Evolutionary conservation across 2,888 invertebrate genomes (phyloP), one percentile per base, ranked within the genome.

Genomic region (Incurvaria masculella): DNA sequence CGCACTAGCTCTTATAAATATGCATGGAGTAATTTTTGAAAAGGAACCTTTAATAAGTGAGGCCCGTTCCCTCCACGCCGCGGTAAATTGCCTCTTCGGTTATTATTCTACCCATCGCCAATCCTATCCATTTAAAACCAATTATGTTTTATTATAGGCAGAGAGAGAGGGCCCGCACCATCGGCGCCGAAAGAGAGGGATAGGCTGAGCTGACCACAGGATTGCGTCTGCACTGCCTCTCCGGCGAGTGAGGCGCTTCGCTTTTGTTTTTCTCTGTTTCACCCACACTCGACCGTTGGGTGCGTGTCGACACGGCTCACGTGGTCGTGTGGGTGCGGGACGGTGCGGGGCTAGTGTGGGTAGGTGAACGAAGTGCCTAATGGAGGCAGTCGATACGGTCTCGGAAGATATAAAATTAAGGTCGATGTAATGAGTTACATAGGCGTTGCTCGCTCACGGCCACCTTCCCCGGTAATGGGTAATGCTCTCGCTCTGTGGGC

Each of bases 111-210:
- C 57, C 64, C 64, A 68, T 68, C 68, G 68, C 75, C 75, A 76
- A 78, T 76, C 73, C 72, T 69, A 69, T 69, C 62, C 75, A 71
- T 74, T 76, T 75, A 70, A 74, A 76, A 74, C 66, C 73, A 74
- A 78, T 78, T 76, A 74, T 68, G 70, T 69, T 75, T 73, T 73
- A 74, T 74, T 72, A 74, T 59, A 59, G 65, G 56, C 54, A 56
- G 68, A 70, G 55, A 56, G 64, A 60, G 68, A 70, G 43, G 57
- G 59, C 26, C 45, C 57, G 45, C 33, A 33, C 33, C 33, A 59
- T 49, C 38, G 48, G 27, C 49, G 40, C 49, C 50, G 49, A 55
- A 55, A 55, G 68, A 70, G 54, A 57, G 57, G 57, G 71, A 70
- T 51, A 48, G 60, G 53, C 4, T 49, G 52, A 52, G 50, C 50